Base-by-base conservation (phyloP, 2,888 invertebrate species). In the Phengaris alcon region DNA sequence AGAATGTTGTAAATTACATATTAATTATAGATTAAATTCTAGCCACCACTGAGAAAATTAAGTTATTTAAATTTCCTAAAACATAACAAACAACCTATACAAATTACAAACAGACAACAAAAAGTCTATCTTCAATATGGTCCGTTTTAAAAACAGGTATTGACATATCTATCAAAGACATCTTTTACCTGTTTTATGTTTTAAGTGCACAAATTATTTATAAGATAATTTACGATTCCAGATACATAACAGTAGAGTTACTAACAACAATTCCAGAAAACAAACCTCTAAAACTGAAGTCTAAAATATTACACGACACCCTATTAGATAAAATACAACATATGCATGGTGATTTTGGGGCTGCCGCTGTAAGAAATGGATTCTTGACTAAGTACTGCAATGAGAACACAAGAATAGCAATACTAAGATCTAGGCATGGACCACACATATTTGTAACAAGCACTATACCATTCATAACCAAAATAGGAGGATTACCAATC, bases 381-480 rank as follows among this genome's bases (percentile, higher is more conserved):
- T 96, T 97, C 82, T 90, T 94, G 84, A 95, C 96, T 46, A 97
- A 97, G 91, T 97, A 97, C 88, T 96, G 96, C 83, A 97, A 97
- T 88, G 94, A 95, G 79, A 94, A 94, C 77, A 97, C 97, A 0
- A 94, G 95, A 89, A 95, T 97, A 81, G 96, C 96, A 0, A 93
- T 97, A 54, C 92, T 97, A 74, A 94, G 96, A 82, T 94, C 94
- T 22, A 91, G 97, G 74, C 97, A 97, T 85, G 96, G 96, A 0
- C 96, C 97, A 4, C 97, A 97, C 83, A 94, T 92, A 82, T 95
- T 96, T 85, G 93, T 97, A 0, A 91, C 95, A 0, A 96, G 96
- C 83, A 90, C 94, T 77, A 82, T 97, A 79, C 97, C 97, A 13
- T 94, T 95, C 80, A 93, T 97, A 74, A 96, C 94, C n/a, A 92